phyloP scores from a whole-genome alignment of 2,888 invertebrate species.

The Chrysolina americana region DNA sequence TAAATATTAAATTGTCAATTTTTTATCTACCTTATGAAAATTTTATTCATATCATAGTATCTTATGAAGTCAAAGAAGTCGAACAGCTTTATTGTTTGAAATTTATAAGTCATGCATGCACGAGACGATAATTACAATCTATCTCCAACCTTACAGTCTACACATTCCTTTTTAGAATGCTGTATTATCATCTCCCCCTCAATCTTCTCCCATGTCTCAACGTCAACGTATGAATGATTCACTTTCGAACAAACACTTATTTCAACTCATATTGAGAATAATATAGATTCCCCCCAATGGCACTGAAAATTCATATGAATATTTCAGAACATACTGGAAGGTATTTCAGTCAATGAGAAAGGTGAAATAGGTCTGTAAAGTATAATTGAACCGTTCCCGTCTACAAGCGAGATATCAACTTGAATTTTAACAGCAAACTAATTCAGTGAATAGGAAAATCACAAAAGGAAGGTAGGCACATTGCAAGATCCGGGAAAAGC shows the following conservation, averaged over 20 bases:
- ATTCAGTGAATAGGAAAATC: constrained; percentile 34
- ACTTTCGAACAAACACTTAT: neutral
- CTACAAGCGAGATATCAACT: constrained; percentile 24
- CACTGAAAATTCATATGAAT: neutral
- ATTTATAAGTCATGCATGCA: too few relatives aligned
- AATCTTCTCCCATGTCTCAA: too few relatives aligned
- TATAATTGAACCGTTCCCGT: constrained; percentile 29
- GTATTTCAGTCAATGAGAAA: neutral
- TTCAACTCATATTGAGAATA: neutral
- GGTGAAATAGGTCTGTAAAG: constrained; percentile 1
- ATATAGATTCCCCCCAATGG: neutral
- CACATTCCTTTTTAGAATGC: too few relatives aligned
- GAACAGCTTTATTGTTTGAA: too few relatives aligned
- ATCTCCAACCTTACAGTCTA: too few relatives aligned
- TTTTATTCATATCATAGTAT: too few relatives aligned
- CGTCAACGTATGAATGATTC: neutral
- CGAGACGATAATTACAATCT: too few relatives aligned
- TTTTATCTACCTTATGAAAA: too few relatives aligned
- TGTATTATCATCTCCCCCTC: too few relatives aligned
- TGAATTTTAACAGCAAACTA: constrained; percentile 39
- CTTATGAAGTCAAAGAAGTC: too few relatives aligned
- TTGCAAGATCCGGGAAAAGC: constrained; percentile 13
- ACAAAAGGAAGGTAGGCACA: constrained; percentile 31
- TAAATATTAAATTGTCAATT: too few relatives aligned
- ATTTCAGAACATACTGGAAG: neutral